A percentile compares a stretch with the other conserved stretches of the same genome.
phyloP scores from a whole-genome alignment of 2,113 vertebrate genomes.

The Rhynchomys soricoides region DNA sequence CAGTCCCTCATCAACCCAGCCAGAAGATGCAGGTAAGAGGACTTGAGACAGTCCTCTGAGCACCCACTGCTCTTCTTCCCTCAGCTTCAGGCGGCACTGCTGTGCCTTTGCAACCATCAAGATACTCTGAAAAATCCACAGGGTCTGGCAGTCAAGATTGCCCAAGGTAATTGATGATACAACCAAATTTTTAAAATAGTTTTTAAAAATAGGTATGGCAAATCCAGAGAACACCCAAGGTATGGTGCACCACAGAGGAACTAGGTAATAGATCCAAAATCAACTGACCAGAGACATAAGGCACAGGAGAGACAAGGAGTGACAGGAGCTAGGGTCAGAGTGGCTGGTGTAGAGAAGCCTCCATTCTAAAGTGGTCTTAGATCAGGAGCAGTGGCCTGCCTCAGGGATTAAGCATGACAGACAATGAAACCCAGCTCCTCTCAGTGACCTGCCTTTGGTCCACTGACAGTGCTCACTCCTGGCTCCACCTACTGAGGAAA shows the following conservation, averaged over 20 bases:
- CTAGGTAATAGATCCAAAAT: neutral
- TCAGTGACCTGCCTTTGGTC: neutral
- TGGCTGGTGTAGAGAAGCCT: neutral
- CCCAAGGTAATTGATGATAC: neutral
- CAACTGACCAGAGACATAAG: neutral
- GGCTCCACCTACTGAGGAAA: neutral
- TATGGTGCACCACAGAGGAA: neutral
- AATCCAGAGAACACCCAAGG: neutral
- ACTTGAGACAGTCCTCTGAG: neutral
- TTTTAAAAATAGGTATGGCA: neutral
- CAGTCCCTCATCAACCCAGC: neutral
- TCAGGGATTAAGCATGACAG: neutral
- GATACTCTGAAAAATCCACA: neutral
- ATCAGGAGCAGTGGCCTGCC: neutral
- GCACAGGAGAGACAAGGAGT: neutral
- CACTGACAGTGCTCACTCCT: neutral
- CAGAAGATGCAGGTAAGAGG: neutral
- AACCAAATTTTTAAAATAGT: neutral
- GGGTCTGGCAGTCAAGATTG: neutral
- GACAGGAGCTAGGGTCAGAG: neutral
- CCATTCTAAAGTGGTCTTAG: neutral
- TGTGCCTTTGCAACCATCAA: neutral
- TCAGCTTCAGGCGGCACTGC: no score
- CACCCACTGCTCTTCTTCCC: neutral
- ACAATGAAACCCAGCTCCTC: neutral